Conservation (phyloP, 1,140 invertebrate species). For the Dufourea novaeangliae region DNA sequence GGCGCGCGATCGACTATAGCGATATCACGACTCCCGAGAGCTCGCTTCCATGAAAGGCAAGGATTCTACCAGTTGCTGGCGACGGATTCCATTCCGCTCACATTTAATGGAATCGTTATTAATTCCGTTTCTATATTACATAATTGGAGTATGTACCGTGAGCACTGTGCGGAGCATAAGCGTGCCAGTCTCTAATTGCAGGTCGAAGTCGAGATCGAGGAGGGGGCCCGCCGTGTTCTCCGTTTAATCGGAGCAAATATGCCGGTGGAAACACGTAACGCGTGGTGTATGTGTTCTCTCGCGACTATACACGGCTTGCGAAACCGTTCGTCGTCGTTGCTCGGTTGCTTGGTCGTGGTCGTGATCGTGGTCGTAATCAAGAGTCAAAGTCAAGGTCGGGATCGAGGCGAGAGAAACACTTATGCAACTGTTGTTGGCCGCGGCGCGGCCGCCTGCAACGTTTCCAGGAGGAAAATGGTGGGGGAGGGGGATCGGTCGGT, state of each 20-base stretch:
- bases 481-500: not conserved
- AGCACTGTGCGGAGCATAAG: no score
- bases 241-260: not conserved
- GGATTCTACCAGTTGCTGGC: no score
- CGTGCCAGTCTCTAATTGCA: no score
- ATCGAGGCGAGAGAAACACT: slow-evolving; percentile 69
- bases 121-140: no score
- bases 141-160: no score
- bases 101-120: no score
- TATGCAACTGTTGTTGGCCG: slow-evolving; percentile 69
- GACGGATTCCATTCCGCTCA: no score
- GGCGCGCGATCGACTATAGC: no score
- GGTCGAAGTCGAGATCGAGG: no score
- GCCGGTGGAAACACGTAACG: slow-evolving; percentile 13
- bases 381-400: slow-evolving; percentile 79
- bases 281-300: slow-evolving; percentile 12
- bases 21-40: no score
- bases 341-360: slow-evolving; percentile 63
- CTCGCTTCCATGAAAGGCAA: no score
- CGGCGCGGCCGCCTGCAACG: slow-evolving; percentile 39
- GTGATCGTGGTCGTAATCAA: slow-evolving; percentile 75
- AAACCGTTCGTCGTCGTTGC: slow-evolving; percentile 65
- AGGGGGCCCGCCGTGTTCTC: no score
- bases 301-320: slow-evolving; percentile 55
- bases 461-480: slow-evolving; percentile 17